Base-by-base conservation (phyloP, 2,113 vertebrate genomes). In the Sebastes fasciatus region DNA sequence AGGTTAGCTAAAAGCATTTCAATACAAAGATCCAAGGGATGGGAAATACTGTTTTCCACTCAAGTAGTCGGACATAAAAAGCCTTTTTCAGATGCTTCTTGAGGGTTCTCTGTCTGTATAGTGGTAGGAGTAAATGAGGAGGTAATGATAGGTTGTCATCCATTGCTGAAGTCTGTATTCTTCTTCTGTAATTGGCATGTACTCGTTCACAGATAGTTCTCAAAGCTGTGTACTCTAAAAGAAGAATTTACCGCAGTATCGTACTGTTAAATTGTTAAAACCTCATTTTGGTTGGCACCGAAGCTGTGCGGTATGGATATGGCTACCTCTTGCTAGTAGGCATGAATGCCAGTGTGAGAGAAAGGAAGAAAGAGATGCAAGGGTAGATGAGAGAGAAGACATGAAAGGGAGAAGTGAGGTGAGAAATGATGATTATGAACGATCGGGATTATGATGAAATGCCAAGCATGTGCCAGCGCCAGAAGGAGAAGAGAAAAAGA, bases 391-490 rank as follows among this genome's bases (percentile, higher is more conserved):
- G 12, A 49, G 21, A 52, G 34, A 55, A 64, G 68, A 73, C 75
- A 66, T 10, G 16, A 62, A 79, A 77, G 57, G 4, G 45, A 81
- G 52, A 70, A 49, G 54, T 8, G 17, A 61, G 40, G 57, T 61
- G 5, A 67, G 26, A 48, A 71, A 68, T 67, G 23, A 79, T 79
- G 79, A 43, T 69, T 72, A 85, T 79, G 75, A 86, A 81, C 65
- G 80, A 87, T 40, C 69, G 60, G 78, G 70, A 77, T 89, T 81
- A 83, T 64, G 70, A 89, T 48, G 64, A 76, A 85, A 83, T 42
- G 74, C 23, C 54, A 61, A 70, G 74, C 55, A 40, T 78, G 73
- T 43, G 78, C 73, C 34, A 64, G 55, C 67, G 81, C 69, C 66
- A 75, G 68, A 67, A 49, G 73, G 77, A 61, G 67, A 84, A 79